These are phyloP conservation scores for Eumeta japonica DNA, from an alignment of 1,140 invertebrate species.

Conservation along the genomic window DNA sequence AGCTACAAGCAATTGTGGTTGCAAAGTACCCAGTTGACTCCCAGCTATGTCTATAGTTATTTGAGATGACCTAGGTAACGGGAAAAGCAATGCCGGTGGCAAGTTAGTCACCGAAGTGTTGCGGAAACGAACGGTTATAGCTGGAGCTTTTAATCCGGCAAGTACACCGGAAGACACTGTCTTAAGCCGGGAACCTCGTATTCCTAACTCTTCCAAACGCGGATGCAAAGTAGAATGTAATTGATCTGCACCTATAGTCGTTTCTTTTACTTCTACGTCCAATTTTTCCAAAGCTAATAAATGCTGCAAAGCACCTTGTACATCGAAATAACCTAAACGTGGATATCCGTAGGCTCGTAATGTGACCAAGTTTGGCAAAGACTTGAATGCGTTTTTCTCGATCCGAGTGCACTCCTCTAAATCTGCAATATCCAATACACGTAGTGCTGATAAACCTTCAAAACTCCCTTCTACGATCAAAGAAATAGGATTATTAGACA, in stretches of 20 bases:
- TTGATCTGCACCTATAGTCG: constrained; percentile 77
- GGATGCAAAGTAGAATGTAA: constrained; percentile 76
- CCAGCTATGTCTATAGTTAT: constrained; percentile 76
- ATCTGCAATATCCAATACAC: constrained; percentile 66
- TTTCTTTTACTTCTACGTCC: constrained; percentile 82
- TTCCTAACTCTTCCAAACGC: constrained; percentile 69
- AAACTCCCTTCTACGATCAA: constrained; percentile 74
- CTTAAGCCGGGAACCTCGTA: constrained; percentile 73
- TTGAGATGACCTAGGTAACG: constrained; percentile 82
- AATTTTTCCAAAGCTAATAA: constrained; percentile 69
- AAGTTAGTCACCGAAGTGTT: constrained; percentile 78
- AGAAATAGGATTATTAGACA: constrained; percentile 76
- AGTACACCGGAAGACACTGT: constrained; percentile 80
- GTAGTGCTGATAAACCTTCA: constrained; percentile 65
- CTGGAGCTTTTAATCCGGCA: constrained; percentile 72
- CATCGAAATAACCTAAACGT: constrained; percentile 77
- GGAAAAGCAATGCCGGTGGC: constrained; percentile 79
- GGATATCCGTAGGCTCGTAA: constrained; percentile 74
- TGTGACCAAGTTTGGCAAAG: constrained; percentile 67
- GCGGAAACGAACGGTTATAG: constrained; percentile 69
- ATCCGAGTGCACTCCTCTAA: constrained; percentile 71
- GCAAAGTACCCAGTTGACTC: constrained; percentile 72
- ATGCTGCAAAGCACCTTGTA: constrained; percentile 73
- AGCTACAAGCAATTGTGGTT: constrained; percentile 73
- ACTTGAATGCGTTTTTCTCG: constrained; percentile 79